Evolutionary conservation across 1,140 invertebrate genomes (phyloP).

Genomic region (Leptonema lineaticorne): DNA sequence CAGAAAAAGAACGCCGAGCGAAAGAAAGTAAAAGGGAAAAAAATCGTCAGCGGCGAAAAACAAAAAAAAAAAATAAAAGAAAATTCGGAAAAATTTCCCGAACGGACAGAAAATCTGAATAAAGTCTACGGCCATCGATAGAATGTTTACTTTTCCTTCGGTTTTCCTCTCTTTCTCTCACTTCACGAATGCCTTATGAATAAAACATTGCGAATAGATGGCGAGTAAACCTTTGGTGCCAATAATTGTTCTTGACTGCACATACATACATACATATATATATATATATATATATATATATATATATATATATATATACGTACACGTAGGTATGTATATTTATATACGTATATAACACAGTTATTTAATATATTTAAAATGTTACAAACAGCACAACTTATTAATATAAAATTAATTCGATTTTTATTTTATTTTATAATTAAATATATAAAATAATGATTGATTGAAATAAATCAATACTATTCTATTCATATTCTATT

Average conservation of each 20-base stretch:
- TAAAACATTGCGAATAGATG: conserved; percentile 31
- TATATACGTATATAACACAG: background rate
- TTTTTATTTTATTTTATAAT: too few relatives aligned
- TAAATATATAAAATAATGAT: too few relatives aligned
- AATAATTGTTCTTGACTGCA: conserved; percentile 23
- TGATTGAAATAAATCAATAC: too few relatives aligned
- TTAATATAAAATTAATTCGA: too few relatives aligned
- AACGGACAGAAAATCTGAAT: background rate
- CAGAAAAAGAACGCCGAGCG: background rate
- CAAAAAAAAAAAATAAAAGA: too few relatives aligned
- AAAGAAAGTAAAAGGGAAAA: background rate
- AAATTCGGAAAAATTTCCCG: too few relatives aligned
- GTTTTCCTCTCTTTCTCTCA: background rate
- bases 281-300: background rate
- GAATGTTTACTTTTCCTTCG: conserved; percentile 14
- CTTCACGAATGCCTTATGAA: conserved; percentile 30
- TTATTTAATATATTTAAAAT: too few relatives aligned
- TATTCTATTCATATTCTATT: too few relatives aligned
- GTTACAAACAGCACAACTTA: too few relatives aligned
- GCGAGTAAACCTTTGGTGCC: conserved; percentile 29
- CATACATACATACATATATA: background rate
- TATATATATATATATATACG: background rate
- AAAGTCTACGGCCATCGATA: background rate
- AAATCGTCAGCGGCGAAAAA: too few relatives aligned
- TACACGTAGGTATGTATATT: background rate